phyloP scores from a whole-genome alignment of 2,113 vertebrate genomes.

The Rhinoptilus africanus region DNA sequence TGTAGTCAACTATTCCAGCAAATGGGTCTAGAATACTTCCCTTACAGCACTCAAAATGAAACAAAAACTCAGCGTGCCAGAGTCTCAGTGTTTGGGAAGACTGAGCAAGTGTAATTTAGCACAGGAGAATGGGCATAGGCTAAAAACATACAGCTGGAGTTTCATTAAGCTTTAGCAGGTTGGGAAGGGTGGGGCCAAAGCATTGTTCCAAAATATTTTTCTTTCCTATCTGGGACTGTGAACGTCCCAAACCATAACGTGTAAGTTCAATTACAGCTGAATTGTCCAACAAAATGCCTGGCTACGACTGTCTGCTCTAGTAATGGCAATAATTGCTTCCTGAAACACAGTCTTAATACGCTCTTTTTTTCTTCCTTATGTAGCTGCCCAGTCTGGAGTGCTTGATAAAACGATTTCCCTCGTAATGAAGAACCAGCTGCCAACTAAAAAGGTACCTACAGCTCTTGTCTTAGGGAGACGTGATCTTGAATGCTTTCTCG shows the following conservation, averaged over 20 bases:
- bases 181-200: not conserved
- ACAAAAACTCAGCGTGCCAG: not conserved
- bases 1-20: not conserved
- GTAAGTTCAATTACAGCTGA: not conserved
- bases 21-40: not conserved
- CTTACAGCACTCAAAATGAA: not conserved
- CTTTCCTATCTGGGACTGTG: not conserved
- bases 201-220: not conserved
- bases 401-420: constrained; percentile 86
- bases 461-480: not conserved
- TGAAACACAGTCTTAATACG: not conserved
- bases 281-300: not conserved
- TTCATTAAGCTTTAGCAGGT: not conserved
- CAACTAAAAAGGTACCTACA: constrained; percentile 79
- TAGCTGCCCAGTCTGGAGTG: constrained; percentile 90
- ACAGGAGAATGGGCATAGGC: not conserved
- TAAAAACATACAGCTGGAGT: not conserved
- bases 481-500: not conserved
- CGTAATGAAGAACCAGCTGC: constrained; percentile 85
- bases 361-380: not conserved
- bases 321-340: not conserved
- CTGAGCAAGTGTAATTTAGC: not conserved
- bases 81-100: not conserved
- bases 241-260: not conserved
- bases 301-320: not conserved